Evolutionary conservation across 2,113 vertebrate genomes (phyloP).

Genomic region (Panthera uncia): DNA sequence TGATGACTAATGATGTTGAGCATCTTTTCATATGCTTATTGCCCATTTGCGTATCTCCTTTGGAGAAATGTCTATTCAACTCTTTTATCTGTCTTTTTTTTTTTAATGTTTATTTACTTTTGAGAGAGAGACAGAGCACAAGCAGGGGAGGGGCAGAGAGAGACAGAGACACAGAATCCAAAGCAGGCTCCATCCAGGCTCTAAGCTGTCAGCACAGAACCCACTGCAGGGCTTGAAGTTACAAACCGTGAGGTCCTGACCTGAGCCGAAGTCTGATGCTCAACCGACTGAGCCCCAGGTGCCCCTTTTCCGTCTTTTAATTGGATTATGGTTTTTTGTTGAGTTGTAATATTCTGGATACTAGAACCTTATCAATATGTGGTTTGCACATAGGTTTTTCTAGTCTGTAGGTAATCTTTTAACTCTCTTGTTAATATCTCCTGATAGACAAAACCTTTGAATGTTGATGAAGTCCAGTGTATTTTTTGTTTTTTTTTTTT

Average conservation of each 20-base stretch:
- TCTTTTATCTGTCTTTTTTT: neutral
- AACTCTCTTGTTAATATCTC: neutral
- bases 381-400: neutral
- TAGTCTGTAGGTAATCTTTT: neutral
- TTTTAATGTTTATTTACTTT: no score
- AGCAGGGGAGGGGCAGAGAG: no score
- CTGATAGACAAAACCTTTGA: neutral
- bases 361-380: neutral
- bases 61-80: neutral
- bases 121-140: no score
- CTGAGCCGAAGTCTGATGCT: no score
- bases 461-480: neutral
- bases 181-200: no score
- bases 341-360: neutral
- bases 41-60: neutral
- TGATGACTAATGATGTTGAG: neutral
- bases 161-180: no score
- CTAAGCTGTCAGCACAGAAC: no score
- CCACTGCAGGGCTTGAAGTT: no score
- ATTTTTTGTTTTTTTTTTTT: neutral
- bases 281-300: no score
- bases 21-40: neutral
- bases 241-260: no score
- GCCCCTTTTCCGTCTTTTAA: neutral
- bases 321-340: neutral